Percentiles rank a stretch among this genome's conserved stretches.
These are phyloP conservation scores for Phortica okadai DNA, from an alignment of 2,888 invertebrate genomes.

Conservation along the genomic window DNA sequence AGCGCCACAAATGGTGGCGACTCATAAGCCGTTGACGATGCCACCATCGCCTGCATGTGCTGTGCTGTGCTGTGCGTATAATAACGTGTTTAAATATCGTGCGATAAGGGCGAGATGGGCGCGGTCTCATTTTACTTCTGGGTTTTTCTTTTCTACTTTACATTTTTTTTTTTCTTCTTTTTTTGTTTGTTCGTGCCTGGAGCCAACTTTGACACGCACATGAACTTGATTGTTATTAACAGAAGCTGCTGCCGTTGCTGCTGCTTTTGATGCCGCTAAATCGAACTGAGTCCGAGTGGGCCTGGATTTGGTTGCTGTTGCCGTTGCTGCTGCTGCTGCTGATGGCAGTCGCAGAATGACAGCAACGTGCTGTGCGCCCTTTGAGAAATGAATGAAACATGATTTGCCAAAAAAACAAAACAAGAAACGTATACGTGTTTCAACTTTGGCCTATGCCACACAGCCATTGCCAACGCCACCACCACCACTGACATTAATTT, in stretches of 20 bases:
- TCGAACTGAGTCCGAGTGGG: slow-evolving; percentile 12
- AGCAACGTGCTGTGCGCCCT: slow-evolving; percentile 61
- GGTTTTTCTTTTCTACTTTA: slow-evolving; percentile 23
- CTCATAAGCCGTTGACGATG: too few species aligned
- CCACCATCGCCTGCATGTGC: background rate
- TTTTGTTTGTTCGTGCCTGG: background rate
- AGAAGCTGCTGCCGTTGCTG: slow-evolving; percentile 40
- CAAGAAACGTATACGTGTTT: slow-evolving; percentile 39
- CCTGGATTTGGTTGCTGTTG: slow-evolving; percentile 39
- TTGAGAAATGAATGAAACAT: slow-evolving; percentile 74
- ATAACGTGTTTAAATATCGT: slow-evolving; percentile 41
- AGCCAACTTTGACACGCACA: slow-evolving; percentile 70
- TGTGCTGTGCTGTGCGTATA: background rate
- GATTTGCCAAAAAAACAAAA: slow-evolving; percentile 62
- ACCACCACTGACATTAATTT: too few species aligned
- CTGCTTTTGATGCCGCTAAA: slow-evolving; percentile 32
- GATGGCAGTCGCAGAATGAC: slow-evolving; percentile 66
- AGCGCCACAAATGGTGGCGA: background rate
- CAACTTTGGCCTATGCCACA: slow-evolving; percentile 66
- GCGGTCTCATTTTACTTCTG: slow-evolving; percentile 21
- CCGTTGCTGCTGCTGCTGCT: slow-evolving; percentile 41
- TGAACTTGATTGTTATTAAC: slow-evolving; percentile 66
- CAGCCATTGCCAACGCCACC: slow-evolving; percentile 11
- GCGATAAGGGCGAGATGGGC: background rate
- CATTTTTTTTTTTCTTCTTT: background rate